Base-by-base conservation (phyloP, 2,888 invertebrate species). In the Fragum whitleyi region DNA sequence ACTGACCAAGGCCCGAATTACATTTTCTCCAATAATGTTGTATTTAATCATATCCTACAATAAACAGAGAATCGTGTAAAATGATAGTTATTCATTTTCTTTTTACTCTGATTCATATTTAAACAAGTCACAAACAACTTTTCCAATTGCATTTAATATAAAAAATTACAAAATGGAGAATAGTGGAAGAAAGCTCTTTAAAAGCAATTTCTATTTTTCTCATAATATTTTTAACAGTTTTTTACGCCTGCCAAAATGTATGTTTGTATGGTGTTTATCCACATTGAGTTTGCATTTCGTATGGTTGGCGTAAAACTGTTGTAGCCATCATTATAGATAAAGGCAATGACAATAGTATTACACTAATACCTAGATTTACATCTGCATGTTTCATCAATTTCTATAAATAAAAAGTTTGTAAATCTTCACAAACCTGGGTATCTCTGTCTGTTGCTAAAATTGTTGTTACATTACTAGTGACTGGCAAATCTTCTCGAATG, bases 371-470 rank as follows among this genome's bases (percentile, higher is more conserved):
- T n/a, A n/a, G n/a, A n/a, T n/a, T n/a, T n/a, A n/a, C n/a, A n/a
- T n/a, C n/a, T n/a, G n/a, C n/a, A n/a, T n/a, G n/a, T n/a, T n/a
- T n/a, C n/a, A n/a, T n/a, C n/a, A n/a, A n/a, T n/a, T n/a, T n/a
- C n/a, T n/a, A n/a, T n/a, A n/a, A n/a, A n/a, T n/a, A n/a, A n/a
- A n/a, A n/a, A n/a, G n/a, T n/a, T n/a, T n/a, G n/a, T n/a, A n/a
- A n/a, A n/a, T n/a, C n/a, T n/a, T n/a, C n/a, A n/a, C 21, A 7
- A 51, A 51, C 51, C 51, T 51, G n/a, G 5, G 14, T 9, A 32
- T n/a, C 39, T 72, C 87, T 81, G 57, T 91, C 91, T 21, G 73
- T 62, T 65, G 92, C 92, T 2, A 84, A 83, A 1, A 90, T 89
- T 61, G 77, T 57, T 42, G 85, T 80, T 9, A 86, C 57, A 16